Evolutionary conservation across 2,113 vertebrate genomes (phyloP), one percentile per base, ranked within the genome.

Genomic region (Carassius carassius): DNA sequence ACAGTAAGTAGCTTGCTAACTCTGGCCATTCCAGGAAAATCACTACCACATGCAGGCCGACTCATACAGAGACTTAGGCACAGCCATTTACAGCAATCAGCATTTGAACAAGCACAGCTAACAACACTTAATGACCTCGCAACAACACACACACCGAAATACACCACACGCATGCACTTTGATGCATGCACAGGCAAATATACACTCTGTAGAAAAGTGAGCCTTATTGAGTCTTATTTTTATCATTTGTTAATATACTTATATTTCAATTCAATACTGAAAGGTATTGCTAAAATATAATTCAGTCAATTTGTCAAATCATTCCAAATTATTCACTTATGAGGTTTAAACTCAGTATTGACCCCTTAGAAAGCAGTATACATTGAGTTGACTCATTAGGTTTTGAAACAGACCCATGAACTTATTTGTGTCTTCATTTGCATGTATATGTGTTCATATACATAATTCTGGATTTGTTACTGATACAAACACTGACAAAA

Each of bases 1-100:
- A 94, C 94, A 91, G 81, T 95, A 95, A 95, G 94, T 95, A 91
- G 91, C 94, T 93, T 92, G 91, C 93, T 94, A 78, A 3, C 92
- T 92, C 89, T 92, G 92, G 91, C 94, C 95, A 96, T 95, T 95
- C 94, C 96, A 91, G 92, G 92, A 92, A 98, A 99, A 99, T 99
- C 95, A 97, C 96, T 98, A 97, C 96, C 97, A 99, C 96, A 98
- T 99, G 97, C 95, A 93, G 90, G 90, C 93, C 93, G 94, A 94
- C 94, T 89, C 90, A 69, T 88, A 88, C 86, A 79, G 75, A 90
- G 92, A 94, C 95, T 92, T 37, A 41, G 58, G 5, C 35, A 83
- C 81, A 86, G 44, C 95, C 94, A 96, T 97, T 97, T 96, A 93
- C 95, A 96, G 92, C 97, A 98, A 97, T 98, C 96, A 97, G 95